These are phyloP conservation scores for Aphelinus atriplicis DNA, from an alignment of 1,140 invertebrate species.

Conservation along the genomic window DNA sequence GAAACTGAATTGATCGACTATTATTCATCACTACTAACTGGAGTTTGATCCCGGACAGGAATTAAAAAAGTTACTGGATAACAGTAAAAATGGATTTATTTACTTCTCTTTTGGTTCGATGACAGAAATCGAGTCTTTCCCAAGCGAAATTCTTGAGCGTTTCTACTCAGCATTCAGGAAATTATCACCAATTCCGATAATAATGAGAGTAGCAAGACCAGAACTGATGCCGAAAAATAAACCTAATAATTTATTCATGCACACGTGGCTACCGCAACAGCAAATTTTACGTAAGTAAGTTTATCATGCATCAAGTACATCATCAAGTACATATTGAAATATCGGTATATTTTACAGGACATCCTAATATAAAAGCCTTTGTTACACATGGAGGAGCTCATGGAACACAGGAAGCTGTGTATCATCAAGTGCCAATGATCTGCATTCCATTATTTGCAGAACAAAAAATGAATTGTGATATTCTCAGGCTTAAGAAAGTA, in stretches of 20 bases:
- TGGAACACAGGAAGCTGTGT: constrained; percentile 66
- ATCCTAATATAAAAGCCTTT: constrained; percentile 67
- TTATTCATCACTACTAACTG: too few species aligned
- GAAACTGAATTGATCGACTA: too few species aligned
- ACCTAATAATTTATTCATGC: constrained; percentile 71
- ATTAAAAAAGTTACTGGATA: constrained; percentile 73
- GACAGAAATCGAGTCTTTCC: constrained; percentile 71
- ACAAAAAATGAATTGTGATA: constrained; percentile 68
- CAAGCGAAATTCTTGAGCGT: constrained; percentile 43
- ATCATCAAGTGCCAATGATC: constrained; percentile 67
- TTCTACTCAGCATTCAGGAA: constrained; percentile 51
- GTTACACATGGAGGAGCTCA: constrained; percentile 70
- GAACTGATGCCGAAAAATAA: constrained; percentile 55
- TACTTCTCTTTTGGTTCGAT: constrained; percentile 79
- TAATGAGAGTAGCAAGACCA: constrained; percentile 50
- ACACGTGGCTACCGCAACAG: constrained; percentile 74
- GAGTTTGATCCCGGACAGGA: constrained; percentile 61
- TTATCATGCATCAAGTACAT: background rate
- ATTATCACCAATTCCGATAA: constrained; percentile 48
- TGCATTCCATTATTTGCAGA: constrained; percentile 72
- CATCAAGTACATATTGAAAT: background rate
- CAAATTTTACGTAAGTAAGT: constrained; percentile 54
- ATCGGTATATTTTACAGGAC: constrained; percentile 48
- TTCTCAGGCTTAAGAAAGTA: constrained; percentile 41
- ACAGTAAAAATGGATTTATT: constrained; percentile 74